Conservation (phyloP, 2,888 invertebrate species). For the Rhagium mordax region DNA sequence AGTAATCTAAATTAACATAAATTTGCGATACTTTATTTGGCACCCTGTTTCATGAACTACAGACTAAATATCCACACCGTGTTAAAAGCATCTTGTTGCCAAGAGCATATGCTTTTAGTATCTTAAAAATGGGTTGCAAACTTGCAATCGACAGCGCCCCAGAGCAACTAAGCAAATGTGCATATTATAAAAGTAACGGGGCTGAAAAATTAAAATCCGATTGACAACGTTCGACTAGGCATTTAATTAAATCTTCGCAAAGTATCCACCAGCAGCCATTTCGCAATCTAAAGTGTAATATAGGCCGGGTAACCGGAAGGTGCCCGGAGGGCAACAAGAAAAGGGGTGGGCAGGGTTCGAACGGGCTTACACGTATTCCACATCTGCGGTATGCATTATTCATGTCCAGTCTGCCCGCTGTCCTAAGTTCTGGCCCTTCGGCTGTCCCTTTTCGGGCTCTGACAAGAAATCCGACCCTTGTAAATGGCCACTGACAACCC, state of each 20-base stretch:
- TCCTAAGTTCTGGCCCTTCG: constrained; percentile 62
- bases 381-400: constrained; percentile 72
- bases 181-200: too few relatives aligned
- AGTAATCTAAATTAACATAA: too few relatives aligned
- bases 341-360: constrained; percentile 50
- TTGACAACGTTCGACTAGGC: not conserved
- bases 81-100: too few relatives aligned
- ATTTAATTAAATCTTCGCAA: constrained; percentile 16
- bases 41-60: too few relatives aligned
- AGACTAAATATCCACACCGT: too few relatives aligned
- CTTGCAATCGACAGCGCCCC: too few relatives aligned
- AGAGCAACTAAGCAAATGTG: too few relatives aligned
- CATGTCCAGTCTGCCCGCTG: constrained; percentile 70
- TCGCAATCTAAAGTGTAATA: constrained; percentile 37
- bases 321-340: constrained; percentile 53
- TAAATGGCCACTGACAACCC: constrained; percentile 62
- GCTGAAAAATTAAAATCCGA: not conserved
- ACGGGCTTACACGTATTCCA: constrained; percentile 68
- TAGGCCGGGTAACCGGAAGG: constrained; percentile 46
- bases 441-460: constrained; percentile 48
- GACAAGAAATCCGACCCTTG: constrained; percentile 64
- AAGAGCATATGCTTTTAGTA: too few relatives aligned
- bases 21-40: too few relatives aligned
- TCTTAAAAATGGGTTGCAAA: too few relatives aligned
- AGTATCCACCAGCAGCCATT: constrained; percentile 26